Base-by-base conservation (phyloP, 2,888 invertebrate genomes). In the Latrodectus elegans region DNA sequence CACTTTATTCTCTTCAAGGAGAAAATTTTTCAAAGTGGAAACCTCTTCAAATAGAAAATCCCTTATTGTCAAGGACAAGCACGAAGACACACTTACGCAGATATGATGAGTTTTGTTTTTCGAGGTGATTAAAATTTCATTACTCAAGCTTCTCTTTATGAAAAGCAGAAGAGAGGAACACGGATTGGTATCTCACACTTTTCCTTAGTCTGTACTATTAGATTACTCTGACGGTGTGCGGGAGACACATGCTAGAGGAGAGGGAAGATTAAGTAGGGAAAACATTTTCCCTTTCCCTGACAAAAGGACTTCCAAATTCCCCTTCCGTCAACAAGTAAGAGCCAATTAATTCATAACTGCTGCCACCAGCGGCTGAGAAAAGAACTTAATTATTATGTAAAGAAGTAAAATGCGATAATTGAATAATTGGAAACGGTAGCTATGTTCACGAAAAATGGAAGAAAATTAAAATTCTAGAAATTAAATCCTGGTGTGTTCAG, bases 71-170 rank as follows among this genome's bases (percentile, higher is more conserved):
- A 4, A 52, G 17, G n/a, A 73, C 22, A 73, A 73, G 53, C 51
- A 52, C 14, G n/a, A 55, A 60, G n/a, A 60, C 60, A 38, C 38
- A 38, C 38, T 38, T 38, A 52, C 17, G 17, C n/a, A 14, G 22
- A 14, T 26, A 74, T 12, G 17, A 60, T 9, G 51, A n/a, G 17
- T 51, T 79, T 71, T 65, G 73, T 81, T 81, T 81, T 73, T 71
- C 51, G 60, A n/a, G 49, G 26, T 51, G 73, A 81, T 81, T 81
- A 81, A 81, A 81, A 65, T 73, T 65, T 73, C 80, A 73, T 73
- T 73, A 26, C 71, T 60, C 60, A 60, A 60, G 15, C 74, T 38
- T 26, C 26, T 60, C 38, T 38, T n/a, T 17, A 38, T 75, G 55
- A 38, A 76, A 65, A 76, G 65, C n/a, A 14, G 71, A 60, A 60